Evolutionary conservation across 2,113 vertebrate species (phyloP).

Genomic region (Chiloscyllium plagiosum): DNA sequence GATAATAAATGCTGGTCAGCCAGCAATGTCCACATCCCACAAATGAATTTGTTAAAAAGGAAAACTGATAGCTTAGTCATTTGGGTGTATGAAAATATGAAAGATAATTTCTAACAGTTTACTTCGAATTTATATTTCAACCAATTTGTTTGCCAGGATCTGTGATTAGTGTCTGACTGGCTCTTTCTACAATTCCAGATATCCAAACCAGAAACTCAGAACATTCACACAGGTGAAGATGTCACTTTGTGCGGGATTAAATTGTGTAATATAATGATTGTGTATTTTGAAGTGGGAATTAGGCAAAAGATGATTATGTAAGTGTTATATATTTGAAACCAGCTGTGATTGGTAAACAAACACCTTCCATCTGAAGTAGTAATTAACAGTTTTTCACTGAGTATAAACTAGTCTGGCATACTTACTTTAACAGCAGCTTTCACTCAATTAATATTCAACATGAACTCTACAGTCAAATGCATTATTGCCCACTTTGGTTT

Average conservation of each 20-base stretch:
- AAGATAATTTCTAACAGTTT: not conserved
- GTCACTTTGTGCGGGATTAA: not conserved
- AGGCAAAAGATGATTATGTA: not conserved
- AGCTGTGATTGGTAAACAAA: not conserved
- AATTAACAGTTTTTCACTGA: not conserved
- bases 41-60: too few species aligned
- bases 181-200: not conserved
- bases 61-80: not conserved
- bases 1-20: too few species aligned
- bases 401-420: not conserved
- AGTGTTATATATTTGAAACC: not conserved
- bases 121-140: not conserved
- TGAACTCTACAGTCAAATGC: not conserved
- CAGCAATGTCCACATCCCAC: too few species aligned
- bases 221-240: slow-evolving; percentile 33
- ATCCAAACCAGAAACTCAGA: not conserved
- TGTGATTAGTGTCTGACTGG: not conserved
- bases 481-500: not conserved
- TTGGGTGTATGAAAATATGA: not conserved
- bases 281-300: not conserved
- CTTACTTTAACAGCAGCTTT: not conserved
- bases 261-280: not conserved
- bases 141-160: not conserved
- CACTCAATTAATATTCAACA: not conserved
- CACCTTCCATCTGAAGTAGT: not conserved